phyloP scores from a whole-genome alignment of 2,888 invertebrate genomes.

The Caenorhabditis becei region DNA sequence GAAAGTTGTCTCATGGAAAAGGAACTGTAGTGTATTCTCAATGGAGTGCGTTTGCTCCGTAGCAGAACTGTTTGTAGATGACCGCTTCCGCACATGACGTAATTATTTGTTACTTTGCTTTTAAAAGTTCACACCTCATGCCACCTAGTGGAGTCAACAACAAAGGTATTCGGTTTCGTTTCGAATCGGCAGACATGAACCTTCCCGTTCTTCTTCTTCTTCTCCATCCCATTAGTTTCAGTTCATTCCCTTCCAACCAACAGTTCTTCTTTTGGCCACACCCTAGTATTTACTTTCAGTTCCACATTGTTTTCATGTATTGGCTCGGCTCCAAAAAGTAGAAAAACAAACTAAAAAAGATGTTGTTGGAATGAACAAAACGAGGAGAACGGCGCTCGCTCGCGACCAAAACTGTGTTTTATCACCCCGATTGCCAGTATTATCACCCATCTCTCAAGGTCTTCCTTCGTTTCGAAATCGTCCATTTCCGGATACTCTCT shows the following conservation, averaged over 20 bases:
- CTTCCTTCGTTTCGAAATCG: constrained; percentile 13
- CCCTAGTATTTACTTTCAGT: constrained; percentile 1
- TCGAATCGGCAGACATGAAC: not conserved
- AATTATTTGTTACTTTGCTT: no score
- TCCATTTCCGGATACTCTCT: constrained; percentile 45
- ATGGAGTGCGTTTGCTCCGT: no score
- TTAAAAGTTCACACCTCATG: not conserved
- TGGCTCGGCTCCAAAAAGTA: constrained; percentile 11
- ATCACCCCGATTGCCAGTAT: constrained; percentile 20
- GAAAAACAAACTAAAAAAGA: constrained; percentile 28
- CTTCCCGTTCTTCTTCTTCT: not conserved
- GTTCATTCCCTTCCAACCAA: not conserved
- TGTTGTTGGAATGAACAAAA: not conserved
- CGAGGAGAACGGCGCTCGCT: not conserved
- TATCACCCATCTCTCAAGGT: constrained; percentile 34
- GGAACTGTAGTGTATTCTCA: not conserved
- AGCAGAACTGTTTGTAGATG: no score
- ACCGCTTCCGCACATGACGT: no score
- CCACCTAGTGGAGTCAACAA: constrained; percentile 11
- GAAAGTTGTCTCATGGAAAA: not conserved
- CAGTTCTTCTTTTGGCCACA: not conserved
- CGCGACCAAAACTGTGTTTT: constrained; percentile 14
- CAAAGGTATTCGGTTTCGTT: constrained; percentile 24
- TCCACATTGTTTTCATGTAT: not conserved
- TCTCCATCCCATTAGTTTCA: not conserved